Percentiles rank a stretch among this genome's conserved stretches.
phyloP scores from a whole-genome alignment of 2,797 vertebrate species.

The Capromys pilorides region DNA sequence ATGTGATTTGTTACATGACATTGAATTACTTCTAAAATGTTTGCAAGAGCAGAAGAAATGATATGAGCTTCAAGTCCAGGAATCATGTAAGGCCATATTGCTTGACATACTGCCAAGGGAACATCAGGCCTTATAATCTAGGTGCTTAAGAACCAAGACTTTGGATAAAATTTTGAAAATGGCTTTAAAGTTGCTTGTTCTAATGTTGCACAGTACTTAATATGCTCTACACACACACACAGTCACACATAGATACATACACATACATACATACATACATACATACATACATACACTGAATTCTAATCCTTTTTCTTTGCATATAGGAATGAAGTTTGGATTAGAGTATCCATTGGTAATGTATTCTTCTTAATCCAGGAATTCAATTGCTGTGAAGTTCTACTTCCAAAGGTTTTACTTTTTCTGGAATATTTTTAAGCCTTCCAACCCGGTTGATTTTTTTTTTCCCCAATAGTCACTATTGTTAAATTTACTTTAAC shows the following conservation, averaged over 20 bases:
- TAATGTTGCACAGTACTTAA: background rate
- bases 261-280: background rate
- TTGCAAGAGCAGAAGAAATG: background rate
- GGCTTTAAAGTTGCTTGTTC: background rate
- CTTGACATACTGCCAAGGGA: background rate
- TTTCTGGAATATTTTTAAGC: background rate
- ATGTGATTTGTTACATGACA: background rate
- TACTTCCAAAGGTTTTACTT: background rate
- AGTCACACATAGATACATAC: background rate
- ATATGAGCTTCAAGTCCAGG: background rate
- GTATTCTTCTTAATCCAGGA: background rate
- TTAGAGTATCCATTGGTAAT: background rate
- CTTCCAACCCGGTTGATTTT: background rate
- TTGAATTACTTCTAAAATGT: background rate
- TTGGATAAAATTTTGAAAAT: background rate
- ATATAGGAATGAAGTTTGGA: background rate
- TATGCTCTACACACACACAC: background rate
- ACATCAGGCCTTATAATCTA: background rate
- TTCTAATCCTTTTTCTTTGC: background rate
- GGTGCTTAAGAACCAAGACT: background rate
- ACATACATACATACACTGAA: background rate
- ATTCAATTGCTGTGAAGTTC: background rate
- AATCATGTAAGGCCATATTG: background rate
- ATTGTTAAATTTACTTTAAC: background rate
- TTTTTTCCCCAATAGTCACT: background rate